These are phyloP conservation scores for Isichthys henryi DNA, from an alignment of 2,113 vertebrate genomes.

Conservation along the genomic window DNA sequence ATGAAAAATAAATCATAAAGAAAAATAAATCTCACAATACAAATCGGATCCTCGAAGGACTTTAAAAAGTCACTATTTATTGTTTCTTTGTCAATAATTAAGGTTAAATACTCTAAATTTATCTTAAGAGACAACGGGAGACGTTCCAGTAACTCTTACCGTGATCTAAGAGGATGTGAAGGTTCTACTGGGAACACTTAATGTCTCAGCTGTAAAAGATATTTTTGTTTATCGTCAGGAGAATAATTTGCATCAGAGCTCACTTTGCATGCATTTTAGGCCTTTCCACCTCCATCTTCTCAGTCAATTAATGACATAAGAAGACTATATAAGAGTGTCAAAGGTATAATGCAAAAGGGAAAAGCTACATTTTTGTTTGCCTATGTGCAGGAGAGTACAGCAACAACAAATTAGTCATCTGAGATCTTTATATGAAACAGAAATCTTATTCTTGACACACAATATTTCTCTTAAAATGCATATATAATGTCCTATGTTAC, in stretches of 20 bases:
- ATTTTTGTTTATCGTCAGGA: background rate
- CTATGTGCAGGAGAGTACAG: background rate
- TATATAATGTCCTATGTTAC: background rate
- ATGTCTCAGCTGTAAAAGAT: background rate
- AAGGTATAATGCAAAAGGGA: background rate
- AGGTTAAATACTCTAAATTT: background rate
- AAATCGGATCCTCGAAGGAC: background rate
- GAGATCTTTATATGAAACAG: background rate
- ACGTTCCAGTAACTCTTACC: background rate
- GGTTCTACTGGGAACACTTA: background rate
- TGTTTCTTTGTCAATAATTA: background rate
- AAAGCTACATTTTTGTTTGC: background rate
- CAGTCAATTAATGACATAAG: background rate
- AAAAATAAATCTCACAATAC: conserved; percentile 1
- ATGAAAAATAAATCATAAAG: background rate
- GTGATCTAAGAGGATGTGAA: background rate
- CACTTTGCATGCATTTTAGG: background rate
- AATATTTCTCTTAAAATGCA: background rate
- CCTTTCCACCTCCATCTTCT: background rate
- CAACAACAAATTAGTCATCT: background rate
- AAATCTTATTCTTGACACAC: background rate
- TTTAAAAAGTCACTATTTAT: background rate
- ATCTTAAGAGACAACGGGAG: background rate
- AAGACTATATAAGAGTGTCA: background rate
- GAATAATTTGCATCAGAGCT: background rate